A percentile compares a stretch with the other conserved stretches of the same genome.
Evolutionary conservation across 2,888 invertebrate species (phyloP).

Genomic region (Yponomeuta sedellus): DNA sequence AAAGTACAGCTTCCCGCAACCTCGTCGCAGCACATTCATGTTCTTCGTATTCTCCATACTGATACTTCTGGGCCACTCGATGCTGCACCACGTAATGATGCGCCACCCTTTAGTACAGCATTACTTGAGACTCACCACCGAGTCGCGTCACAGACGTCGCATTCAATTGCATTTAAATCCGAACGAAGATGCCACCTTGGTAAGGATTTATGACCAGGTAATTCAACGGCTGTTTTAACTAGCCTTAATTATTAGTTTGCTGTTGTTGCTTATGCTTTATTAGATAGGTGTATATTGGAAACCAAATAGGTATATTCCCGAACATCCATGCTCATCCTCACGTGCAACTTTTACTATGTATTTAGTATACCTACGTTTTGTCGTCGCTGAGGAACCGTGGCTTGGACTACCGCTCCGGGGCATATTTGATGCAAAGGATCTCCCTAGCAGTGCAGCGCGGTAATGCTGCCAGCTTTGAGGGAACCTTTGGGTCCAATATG

Average conservation of each 20-base stretch:
- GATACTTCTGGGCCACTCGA: conserved; percentile 85
- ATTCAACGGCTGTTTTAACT: neutral
- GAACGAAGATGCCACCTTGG: conserved; percentile 89
- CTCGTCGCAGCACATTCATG: conserved; percentile 88
- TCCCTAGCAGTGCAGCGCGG: too few relatives aligned
- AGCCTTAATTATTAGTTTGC: neutral
- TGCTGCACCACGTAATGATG: conserved; percentile 85
- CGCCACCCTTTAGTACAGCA: conserved; percentile 89
- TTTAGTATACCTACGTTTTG: too few relatives aligned
- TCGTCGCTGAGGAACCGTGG: too few relatives aligned
- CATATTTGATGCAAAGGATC: too few relatives aligned
- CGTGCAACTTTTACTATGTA: too few relatives aligned
- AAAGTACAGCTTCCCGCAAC: conserved; percentile 85
- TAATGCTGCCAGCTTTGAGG: too few relatives aligned
- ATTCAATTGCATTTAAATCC: conserved; percentile 89
- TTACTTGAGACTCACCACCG: conserved; percentile 84
- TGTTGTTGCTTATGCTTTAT: conserved; percentile 7
- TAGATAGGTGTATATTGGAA: too few relatives aligned
- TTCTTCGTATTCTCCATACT: conserved; percentile 90
- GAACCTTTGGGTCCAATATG: too few relatives aligned
- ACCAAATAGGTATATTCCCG: too few relatives aligned
- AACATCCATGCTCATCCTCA: too few relatives aligned
- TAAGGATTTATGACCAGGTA: conserved; percentile 43
- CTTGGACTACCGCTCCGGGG: too few relatives aligned
- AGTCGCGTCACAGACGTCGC: conserved; percentile 83